phyloP scores from a whole-genome alignment of 2,113 vertebrate genomes.

The Leucosticte australis region DNA sequence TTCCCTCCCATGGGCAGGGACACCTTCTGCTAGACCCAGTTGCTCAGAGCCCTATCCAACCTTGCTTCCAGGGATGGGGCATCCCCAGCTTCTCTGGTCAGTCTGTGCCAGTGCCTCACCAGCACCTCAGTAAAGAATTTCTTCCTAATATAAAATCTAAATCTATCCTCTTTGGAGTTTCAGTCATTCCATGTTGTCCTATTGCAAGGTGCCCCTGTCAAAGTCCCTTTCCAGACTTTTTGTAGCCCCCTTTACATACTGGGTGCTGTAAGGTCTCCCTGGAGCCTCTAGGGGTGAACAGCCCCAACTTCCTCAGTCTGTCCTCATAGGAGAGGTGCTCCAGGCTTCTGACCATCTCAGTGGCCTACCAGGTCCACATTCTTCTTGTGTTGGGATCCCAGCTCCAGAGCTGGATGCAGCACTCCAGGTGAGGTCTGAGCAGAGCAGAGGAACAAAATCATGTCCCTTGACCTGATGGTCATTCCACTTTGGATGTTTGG shows the following conservation, averaged over 20 bases:
- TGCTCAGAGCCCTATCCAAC: background rate
- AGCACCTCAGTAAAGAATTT: background rate
- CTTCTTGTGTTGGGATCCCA: background rate
- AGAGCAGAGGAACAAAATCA: background rate
- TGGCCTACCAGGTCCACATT: background rate
- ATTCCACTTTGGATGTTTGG: fast-evolving
- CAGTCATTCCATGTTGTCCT: background rate
- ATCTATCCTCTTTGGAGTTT: background rate
- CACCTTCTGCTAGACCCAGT: background rate
- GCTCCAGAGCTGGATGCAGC: background rate
- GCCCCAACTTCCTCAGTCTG: background rate
- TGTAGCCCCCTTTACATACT: background rate
- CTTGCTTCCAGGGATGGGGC: background rate
- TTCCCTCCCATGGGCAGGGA: background rate
- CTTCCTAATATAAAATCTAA: background rate
- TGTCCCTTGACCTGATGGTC: background rate
- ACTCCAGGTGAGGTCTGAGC: background rate
- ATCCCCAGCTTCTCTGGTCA: background rate
- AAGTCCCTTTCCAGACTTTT: background rate
- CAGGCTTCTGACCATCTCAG: background rate
- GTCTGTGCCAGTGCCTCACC: background rate
- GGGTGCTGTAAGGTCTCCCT: background rate
- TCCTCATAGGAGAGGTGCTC: background rate
- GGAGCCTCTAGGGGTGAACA: background rate
- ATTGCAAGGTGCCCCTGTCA: fast-evolving